A percentile compares a stretch with the other conserved stretches of the same genome.
Evolutionary conservation across 2,888 invertebrate genomes (phyloP).

Genomic region (Lissonota sp.): DNA sequence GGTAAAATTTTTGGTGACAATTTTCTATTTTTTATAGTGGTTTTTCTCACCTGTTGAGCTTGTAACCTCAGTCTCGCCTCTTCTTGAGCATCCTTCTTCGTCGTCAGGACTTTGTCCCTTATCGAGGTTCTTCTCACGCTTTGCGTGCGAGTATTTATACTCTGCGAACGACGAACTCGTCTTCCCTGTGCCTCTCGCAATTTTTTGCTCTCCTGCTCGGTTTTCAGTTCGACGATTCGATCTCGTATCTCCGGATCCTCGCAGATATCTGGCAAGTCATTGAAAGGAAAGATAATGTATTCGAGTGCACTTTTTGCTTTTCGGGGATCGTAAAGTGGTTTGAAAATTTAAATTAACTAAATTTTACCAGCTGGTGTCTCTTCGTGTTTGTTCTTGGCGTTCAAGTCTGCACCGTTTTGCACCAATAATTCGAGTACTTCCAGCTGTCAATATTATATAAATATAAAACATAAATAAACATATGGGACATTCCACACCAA

Average conservation of each 20-base stretch:
- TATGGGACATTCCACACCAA: too few relatives aligned
- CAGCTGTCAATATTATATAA: slow-evolving; percentile 86
- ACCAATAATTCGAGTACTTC: slow-evolving; percentile 98
- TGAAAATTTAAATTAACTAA: background rate
- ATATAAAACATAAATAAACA: background rate
- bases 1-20: too few relatives aligned
- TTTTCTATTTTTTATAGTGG: too few relatives aligned
- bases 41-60: slow-evolving; percentile 85
- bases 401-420: slow-evolving; percentile 98
- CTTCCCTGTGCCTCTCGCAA: slow-evolving; percentile 87
- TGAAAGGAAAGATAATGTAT: background rate
- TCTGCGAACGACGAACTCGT: slow-evolving; percentile 90
- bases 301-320: background rate
- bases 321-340: background rate
- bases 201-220: slow-evolving; percentile 93
- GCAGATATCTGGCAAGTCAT: slow-evolving; percentile 90
- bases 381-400: slow-evolving; percentile 97
- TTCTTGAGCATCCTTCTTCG: slow-evolving; percentile 97
- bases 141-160: slow-evolving; percentile 93
- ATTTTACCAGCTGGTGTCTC: slow-evolving; percentile 96
- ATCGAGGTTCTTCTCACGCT: slow-evolving; percentile 97
- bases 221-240: slow-evolving; percentile 93
- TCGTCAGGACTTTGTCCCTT: slow-evolving; percentile 96
- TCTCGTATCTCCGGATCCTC: slow-evolving; percentile 97
- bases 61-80: slow-evolving; percentile 92